These are phyloP conservation scores for Orchesellides sinensis DNA, from an alignment of 2,888 invertebrate species.

Conservation along the genomic window DNA sequence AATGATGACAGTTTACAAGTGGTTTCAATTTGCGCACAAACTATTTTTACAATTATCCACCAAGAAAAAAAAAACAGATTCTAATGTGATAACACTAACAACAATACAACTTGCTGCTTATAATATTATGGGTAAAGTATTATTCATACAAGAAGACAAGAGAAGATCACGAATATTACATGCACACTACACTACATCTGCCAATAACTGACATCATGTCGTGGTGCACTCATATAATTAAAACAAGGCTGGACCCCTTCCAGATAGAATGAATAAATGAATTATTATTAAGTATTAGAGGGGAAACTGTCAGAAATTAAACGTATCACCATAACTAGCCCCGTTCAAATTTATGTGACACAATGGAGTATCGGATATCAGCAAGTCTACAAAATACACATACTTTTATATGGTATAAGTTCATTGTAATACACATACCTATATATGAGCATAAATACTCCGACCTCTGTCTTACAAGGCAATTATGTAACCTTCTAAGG, in stretches of 20 bases:
- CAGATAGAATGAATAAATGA: neutral
- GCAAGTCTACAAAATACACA: no score
- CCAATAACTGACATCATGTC: conserved; percentile 2
- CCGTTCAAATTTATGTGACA: no score
- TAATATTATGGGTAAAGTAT: neutral
- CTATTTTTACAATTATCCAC: conserved; percentile 48
- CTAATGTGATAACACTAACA: conserved; percentile 34
- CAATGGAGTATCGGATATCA: no score
- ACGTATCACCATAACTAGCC: no score
- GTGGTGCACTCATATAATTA: conserved; percentile 11
- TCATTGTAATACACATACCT: no score
- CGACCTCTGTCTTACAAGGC: no score
- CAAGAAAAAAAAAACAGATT: conserved; percentile 29
- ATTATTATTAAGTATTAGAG: conserved; percentile 4
- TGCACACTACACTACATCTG: no score
- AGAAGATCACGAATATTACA: no score
- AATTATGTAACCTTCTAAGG: no score
- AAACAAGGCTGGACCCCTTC: neutral
- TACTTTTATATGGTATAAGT: no score
- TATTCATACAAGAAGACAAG: neutral
- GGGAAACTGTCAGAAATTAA: neutral
- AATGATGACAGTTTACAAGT: conserved; percentile 70
- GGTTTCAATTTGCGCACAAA: conserved; percentile 69
- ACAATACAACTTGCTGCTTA: neutral
- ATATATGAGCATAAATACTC: no score